Evolutionary conservation across 2,888 invertebrate genomes (phyloP), one percentile per base, ranked within the genome.

Genomic region (Spatulosminthurus flaviceps): DNA sequence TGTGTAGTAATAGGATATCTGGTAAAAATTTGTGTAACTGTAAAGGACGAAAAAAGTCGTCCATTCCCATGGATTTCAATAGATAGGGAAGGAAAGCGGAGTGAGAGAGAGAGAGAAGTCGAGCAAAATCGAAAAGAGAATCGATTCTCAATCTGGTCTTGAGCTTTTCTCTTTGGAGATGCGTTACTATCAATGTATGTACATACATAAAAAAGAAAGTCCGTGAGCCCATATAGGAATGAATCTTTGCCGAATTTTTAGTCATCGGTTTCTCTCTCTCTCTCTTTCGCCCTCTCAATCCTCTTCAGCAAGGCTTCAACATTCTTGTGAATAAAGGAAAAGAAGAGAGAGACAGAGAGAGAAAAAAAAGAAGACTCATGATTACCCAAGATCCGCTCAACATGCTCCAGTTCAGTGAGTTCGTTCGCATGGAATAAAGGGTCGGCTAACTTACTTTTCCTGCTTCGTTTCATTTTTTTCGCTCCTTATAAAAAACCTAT

Each of bases 111-210:
- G 64, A 79, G 42, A 66, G 71, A 72, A 66, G 61, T 72, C 29
- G 66, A 70, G 77, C 16, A 69, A 75, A 70, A 67, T 75, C 60
- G 76, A 64, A 79, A 72, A 60, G 77, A 77, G 72, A 79, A 70
- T 61, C 74, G 80, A 80, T 75, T 78, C 78, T 71, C 72, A 77
- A 78, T 72, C 70, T 69, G 75, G 72, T 75, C 51, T 26, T 72
- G 72, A 28, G 51, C 21, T 71, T 71, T 51, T 70, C 43, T 72
- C 51, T 51, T 51, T 51, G 19, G 5, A n/a, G n/a, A 19, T 51
- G 51, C 16, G 4, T 51, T 51, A 51, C 2, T n/a, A 51, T 51
- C 34, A 9, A 51, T 51, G 51, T 19, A 51, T 4, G 51, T 2
- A 19, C 16, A 16, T 51, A 51, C 19, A 51, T 16, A 51, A 2